Evolutionary conservation across 35 echinoderm and acorn worm species (phyloP).

Genomic region (Ophioderma brevispina): DNA sequence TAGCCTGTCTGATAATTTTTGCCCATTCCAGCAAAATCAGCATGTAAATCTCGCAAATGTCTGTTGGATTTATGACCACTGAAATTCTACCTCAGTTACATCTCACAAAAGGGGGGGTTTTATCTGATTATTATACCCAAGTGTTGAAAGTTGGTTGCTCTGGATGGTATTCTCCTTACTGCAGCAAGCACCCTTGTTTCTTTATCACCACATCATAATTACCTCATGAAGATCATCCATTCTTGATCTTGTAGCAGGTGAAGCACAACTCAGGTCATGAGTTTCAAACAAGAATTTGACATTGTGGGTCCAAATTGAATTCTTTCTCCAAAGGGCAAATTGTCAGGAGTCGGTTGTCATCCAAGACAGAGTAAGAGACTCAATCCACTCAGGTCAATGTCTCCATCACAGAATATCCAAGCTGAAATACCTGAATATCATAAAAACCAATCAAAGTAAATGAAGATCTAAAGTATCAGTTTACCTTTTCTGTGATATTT

Average conservation of each 20-base stretch:
- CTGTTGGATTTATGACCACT: too few relatives aligned
- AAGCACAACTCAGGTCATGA: constrained; percentile 98
- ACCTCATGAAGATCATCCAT: constrained; percentile 99
- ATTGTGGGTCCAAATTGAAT: constrained; percentile 98
- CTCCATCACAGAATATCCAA: constrained; percentile 99
- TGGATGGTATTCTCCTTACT: too few relatives aligned
- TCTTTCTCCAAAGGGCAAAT: constrained; percentile 96
- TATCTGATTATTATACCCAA: too few relatives aligned
- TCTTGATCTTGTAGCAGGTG: constrained; percentile 92
- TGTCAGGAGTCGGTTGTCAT: constrained; percentile 95
- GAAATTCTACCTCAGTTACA: too few relatives aligned
- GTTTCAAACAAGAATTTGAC: constrained; percentile 99
- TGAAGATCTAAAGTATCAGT: too few relatives aligned
- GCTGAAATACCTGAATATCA: constrained; percentile 76
- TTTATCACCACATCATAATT: neutral
- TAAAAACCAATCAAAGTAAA: neutral
- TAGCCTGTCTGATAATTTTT: too few relatives aligned
- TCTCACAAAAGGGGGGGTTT: too few relatives aligned
- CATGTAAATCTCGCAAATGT: too few relatives aligned
- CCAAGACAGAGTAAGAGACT: constrained; percentile 97
- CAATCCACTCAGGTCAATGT: constrained; percentile 99
- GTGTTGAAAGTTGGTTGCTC: too few relatives aligned
- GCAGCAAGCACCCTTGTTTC: too few relatives aligned
- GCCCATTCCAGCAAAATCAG: too few relatives aligned
- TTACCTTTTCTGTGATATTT: too few relatives aligned